Evolutionary conservation across 2,797 vertebrate species (phyloP).

Genomic region (Anisognathus igniventris): DNA sequence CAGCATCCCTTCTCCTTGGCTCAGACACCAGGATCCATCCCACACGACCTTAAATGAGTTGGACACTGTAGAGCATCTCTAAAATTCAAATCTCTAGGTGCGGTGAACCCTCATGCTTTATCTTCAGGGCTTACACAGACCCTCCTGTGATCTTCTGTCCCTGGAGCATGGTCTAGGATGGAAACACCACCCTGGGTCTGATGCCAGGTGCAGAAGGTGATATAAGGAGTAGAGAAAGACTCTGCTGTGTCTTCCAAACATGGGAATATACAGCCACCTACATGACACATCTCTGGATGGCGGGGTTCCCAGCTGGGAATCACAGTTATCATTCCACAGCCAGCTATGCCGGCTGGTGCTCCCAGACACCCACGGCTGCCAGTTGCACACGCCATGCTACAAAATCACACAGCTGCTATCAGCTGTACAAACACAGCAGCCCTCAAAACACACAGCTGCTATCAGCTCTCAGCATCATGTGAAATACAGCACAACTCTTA

Average conservation of each 20-base stretch:
- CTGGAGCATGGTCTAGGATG: accelerated
- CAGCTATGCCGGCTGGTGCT: accelerated
- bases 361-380: background rate
- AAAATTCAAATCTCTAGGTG: background rate
- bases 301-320: background rate
- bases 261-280: accelerated
- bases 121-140: background rate
- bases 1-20: background rate
- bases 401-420: background rate
- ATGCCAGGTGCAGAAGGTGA: background rate
- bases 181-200: background rate
- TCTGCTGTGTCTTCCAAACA: background rate
- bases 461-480: background rate
- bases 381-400: accelerated
- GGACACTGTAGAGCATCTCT: background rate
- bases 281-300: accelerated
- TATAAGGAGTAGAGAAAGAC: background rate
- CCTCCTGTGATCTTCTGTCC: background rate
- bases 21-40: background rate
- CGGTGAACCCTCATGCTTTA: background rate
- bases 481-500: background rate
- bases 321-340: background rate
- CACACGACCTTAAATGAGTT: background rate
- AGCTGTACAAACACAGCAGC: conserved; percentile 7
- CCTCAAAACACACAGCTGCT: background rate